Percentiles rank a stretch among this genome's conserved stretches.
Evolutionary conservation across 2,888 invertebrate species (phyloP).

Genomic region (Mactromeris polynyma): DNA sequence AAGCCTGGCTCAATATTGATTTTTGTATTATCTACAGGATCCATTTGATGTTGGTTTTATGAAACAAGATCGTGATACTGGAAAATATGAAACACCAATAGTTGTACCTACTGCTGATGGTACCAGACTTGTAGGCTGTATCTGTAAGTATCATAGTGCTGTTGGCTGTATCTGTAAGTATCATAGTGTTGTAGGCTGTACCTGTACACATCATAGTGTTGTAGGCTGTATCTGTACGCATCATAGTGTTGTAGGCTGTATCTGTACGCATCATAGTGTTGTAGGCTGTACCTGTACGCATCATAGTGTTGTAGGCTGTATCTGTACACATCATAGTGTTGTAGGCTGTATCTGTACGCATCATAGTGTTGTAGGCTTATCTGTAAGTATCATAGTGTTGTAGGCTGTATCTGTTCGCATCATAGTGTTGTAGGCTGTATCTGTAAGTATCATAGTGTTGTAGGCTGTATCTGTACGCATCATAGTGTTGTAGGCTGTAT

Average conservation of each 20-base stretch:
- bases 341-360: not conserved
- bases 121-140: conserved; percentile 35
- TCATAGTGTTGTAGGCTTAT: not conserved
- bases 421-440: not conserved
- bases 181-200: not conserved
- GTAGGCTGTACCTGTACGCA: not conserved
- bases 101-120: conserved; percentile 30
- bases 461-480: too few relatives aligned
- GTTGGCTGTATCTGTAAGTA: conserved; percentile 18
- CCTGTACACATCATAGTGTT: not conserved
- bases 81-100: conserved; percentile 16
- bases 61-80: conserved; percentile 7
- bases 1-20: too few relatives aligned
- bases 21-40: conserved; percentile 11
- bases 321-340: not conserved
- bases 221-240: not conserved
- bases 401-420: not conserved
- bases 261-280: not conserved
- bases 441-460: too few relatives aligned
- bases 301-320: not conserved
- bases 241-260: not conserved
- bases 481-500: too few relatives aligned
- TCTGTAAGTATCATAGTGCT: conserved; percentile 39
- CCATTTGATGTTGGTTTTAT: conserved; percentile 42
- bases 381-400: too few relatives aligned